Evolutionary conservation across 2,113 vertebrate genomes (phyloP).

Genomic region (Acanthochromis polyacanthus): DNA sequence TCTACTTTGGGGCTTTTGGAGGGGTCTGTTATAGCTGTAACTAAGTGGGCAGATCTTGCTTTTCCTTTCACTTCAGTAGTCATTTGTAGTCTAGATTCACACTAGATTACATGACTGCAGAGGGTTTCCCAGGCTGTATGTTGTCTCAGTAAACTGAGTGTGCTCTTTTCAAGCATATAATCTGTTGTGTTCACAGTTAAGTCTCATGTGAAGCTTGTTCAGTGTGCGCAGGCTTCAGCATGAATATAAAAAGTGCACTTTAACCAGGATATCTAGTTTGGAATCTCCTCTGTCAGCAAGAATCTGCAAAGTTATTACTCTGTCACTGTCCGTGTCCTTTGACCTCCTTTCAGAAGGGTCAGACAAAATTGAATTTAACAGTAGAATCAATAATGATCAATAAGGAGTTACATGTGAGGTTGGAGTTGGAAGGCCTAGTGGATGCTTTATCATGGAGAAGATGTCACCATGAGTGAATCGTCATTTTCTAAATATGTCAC

Average conservation of each 20-base stretch:
- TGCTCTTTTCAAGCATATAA: not conserved
- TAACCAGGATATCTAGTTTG: slow-evolving; percentile 1
- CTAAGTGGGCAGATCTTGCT: not conserved
- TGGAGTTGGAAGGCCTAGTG: not conserved
- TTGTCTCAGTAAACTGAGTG: not conserved
- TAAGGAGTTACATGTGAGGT: not conserved
- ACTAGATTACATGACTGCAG: not conserved
- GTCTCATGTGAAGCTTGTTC: not conserved
- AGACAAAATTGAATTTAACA: not conserved
- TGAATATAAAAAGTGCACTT: not conserved
- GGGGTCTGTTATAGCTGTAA: not conserved
- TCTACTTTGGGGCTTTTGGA: not conserved
- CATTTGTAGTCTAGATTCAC: no score
- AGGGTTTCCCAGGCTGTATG: not conserved
- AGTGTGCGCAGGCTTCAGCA: not conserved
- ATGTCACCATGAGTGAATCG: no score
- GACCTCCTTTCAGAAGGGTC: not conserved
- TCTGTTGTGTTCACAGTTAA: not conserved
- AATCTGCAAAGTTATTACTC: not conserved
- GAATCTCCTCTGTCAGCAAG: not conserved
- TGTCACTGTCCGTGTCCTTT: not conserved
- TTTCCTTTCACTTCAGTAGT: not conserved
- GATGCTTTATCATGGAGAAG: not conserved
- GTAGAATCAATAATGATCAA: not conserved
- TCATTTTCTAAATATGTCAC: not conserved